phyloP scores from a whole-genome alignment of 2,888 invertebrate genomes.

The Spatulosminthurus flaviceps region DNA sequence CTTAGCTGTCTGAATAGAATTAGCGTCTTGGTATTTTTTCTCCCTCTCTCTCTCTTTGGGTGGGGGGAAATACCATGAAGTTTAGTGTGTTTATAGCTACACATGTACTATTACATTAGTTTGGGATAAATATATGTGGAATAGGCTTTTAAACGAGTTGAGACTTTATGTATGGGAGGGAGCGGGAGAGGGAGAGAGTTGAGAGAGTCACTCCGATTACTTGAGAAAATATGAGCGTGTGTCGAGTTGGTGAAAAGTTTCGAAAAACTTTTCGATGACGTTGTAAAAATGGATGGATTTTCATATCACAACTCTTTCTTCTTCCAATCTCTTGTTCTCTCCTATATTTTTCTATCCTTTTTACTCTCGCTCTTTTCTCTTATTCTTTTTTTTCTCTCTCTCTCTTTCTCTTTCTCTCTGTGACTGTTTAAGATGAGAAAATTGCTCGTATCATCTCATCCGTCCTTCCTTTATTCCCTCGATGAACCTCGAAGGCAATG shows the following conservation, averaged over 20 bases:
- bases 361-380: background rate
- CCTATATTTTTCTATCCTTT: conserved; percentile 10
- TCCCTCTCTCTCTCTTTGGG: background rate
- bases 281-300: conserved; percentile 48
- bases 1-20: conserved; percentile 18
- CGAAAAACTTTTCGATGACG: conserved; percentile 45
- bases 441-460: conserved; percentile 35
- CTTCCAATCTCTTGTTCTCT: conserved; percentile 6
- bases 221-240: conserved; percentile 10
- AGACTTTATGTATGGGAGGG: background rate
- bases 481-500: conserved; percentile 33
- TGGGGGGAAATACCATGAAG: no score
- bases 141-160: conserved; percentile 8
- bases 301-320: conserved; percentile 41
- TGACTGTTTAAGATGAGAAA: conserved; percentile 38
- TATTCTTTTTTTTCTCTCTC: conserved; percentile 11
- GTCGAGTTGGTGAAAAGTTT: conserved; percentile 27
- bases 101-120: no score
- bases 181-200: background rate
- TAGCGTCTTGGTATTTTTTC: background rate
- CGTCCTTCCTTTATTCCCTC: conserved; percentile 6
- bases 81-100: no score
- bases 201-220: conserved; percentile 4
- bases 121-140: no score
- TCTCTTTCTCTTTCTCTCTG: conserved; percentile 11